Conservation (phyloP, 2,113 vertebrate species). For the Coptodon rendalli region DNA sequence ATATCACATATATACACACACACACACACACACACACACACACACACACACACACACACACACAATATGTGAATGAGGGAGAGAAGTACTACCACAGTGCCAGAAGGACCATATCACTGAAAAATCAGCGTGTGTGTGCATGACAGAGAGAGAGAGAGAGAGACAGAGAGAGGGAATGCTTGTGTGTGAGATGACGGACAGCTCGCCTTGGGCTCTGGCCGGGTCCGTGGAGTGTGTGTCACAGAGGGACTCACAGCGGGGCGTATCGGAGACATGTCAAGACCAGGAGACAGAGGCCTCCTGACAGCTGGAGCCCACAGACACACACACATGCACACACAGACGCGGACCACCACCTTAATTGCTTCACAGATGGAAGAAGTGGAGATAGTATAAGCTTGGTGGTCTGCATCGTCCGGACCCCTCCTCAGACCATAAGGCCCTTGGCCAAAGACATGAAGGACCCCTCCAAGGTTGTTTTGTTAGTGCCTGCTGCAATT, state of each 20-base stretch:
- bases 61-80: not conserved
- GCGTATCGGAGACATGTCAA: conserved; percentile 69
- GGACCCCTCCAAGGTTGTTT: conserved; percentile 63
- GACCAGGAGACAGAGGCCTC: conserved; percentile 65
- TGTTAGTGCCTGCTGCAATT: conserved; percentile 66
- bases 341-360: conserved; percentile 43
- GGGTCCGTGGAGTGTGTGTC: conserved; percentile 52
- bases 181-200: conserved; percentile 57
- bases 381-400: conserved; percentile 27
- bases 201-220: conserved; percentile 50
- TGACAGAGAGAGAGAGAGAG: not conserved
- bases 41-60: not conserved
- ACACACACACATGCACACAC: conserved; percentile 10
- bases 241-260: conserved; percentile 59
- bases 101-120: conserved; percentile 53
- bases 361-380: conserved; percentile 61
- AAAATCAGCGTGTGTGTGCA: conserved; percentile 1
- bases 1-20: conserved; percentile 3
- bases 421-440: conserved; percentile 44
- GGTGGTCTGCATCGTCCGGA: conserved; percentile 21
- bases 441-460: conserved; percentile 57
- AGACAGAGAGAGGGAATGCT: not conserved
- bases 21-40: too few relatives aligned
- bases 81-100: conserved; percentile 17
- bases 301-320: conserved; percentile 69